phyloP scores from a whole-genome alignment of 2,113 vertebrate species.

The Poicephalus gulielmi region DNA sequence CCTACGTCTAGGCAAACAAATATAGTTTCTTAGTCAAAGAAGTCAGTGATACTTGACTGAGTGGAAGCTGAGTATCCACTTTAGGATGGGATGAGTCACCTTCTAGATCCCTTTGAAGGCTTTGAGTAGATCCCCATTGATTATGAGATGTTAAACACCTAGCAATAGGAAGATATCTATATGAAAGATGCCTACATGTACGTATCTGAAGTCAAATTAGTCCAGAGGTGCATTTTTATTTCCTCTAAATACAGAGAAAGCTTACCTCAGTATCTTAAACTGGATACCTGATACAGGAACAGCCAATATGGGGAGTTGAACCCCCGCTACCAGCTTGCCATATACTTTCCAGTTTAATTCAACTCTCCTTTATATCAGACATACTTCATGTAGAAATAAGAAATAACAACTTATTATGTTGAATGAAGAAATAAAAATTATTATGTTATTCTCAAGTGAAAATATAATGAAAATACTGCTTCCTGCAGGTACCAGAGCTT shows the following conservation, averaged over 20 bases:
- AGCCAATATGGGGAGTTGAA: neutral
- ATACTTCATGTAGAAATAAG: neutral
- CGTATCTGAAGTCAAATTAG: neutral
- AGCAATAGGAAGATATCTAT: neutral
- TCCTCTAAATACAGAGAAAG: neutral
- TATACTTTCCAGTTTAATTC: neutral
- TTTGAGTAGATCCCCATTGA: neutral
- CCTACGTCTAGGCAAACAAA: neutral
- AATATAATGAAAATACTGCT: neutral
- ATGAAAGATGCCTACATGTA: neutral
- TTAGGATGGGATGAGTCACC: neutral
- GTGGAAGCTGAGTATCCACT: accelerated
- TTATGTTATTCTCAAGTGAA: neutral
- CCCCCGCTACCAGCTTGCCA: neutral
- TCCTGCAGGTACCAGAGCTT: neutral
- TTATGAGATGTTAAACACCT: neutral
- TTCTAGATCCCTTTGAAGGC: neutral
- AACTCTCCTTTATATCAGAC: neutral
- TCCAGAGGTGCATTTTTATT: neutral
- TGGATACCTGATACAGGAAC: neutral
- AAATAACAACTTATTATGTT: neutral
- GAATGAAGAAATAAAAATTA: neutral
- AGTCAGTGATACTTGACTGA: neutral
- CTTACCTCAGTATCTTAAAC: neutral
- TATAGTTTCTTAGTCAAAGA: neutral